These are phyloP conservation scores for Oncorhynchus mykiss DNA, from an alignment of 2,113 vertebrate genomes.

Conservation along the genomic window DNA sequence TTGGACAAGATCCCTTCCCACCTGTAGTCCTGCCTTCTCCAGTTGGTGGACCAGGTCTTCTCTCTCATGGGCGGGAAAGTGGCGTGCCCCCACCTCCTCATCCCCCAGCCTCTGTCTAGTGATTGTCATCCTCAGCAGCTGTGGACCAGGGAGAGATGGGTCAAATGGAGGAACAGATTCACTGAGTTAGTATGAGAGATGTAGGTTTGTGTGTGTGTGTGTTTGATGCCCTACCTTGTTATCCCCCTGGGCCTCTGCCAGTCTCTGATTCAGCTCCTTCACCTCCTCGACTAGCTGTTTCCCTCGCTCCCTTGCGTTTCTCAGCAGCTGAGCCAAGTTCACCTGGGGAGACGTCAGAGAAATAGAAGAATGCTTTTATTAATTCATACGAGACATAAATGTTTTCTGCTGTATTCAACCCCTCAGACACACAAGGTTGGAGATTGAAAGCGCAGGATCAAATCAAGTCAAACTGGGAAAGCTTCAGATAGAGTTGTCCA, in stretches of 20 bases:
- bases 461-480: no score
- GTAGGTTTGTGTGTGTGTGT: not conserved
- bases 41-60: slow-evolving; percentile 92
- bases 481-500: not conserved
- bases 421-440: no score
- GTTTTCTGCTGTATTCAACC: no score
- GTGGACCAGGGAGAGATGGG: slow-evolving; percentile 5
- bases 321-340: slow-evolving; percentile 89
- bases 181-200: not conserved
- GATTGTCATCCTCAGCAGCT: slow-evolving; percentile 97
- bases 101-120: slow-evolving; percentile 94
- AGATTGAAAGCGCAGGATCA: not conserved
- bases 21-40: slow-evolving; percentile 89
- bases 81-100: slow-evolving; percentile 87
- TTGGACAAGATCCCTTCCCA: slow-evolving; percentile 41
- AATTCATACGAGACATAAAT: no score
- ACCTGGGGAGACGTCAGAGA: slow-evolving; percentile 77
- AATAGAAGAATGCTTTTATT: not conserved
- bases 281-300: slow-evolving; percentile 87
- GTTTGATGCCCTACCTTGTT: slow-evolving; percentile 83
- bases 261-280: slow-evolving; percentile 89
- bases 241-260: slow-evolving; percentile 91
- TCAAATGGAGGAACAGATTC: not conserved
- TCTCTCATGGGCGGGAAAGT: slow-evolving; percentile 93
- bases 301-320: slow-evolving; percentile 86